Percentiles rank a stretch among this genome's conserved stretches.
These are phyloP conservation scores for Mya arenaria DNA, from an alignment of 1,140 invertebrate genomes.

Conservation along the genomic window DNA sequence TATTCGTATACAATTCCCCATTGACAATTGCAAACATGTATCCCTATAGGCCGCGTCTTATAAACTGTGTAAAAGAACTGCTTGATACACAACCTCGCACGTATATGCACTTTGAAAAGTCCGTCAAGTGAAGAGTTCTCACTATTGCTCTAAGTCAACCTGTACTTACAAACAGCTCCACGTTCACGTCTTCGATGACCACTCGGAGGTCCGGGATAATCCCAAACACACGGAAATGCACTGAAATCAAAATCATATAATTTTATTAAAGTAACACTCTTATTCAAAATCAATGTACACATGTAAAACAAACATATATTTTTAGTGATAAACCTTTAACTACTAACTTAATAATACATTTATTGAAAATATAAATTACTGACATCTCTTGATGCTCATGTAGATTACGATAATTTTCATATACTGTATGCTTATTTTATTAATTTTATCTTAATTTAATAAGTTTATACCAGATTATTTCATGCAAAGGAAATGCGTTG, in stretches of 20 bases:
- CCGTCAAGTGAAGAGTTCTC: neutral
- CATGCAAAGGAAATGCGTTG: too few species aligned
- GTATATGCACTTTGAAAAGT: too few species aligned
- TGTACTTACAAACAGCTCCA: slow-evolving; percentile 33
- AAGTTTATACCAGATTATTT: too few species aligned
- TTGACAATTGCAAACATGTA: neutral
- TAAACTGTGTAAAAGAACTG: neutral
- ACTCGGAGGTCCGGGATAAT: slow-evolving; percentile 55
- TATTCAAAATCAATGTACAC: neutral
- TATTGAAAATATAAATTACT: neutral
- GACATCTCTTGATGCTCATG: neutral
- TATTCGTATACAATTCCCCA: neutral
- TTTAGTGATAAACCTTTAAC: neutral
- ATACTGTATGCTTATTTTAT: neutral
- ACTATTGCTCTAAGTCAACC: neutral
- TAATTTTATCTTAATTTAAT: neutral
- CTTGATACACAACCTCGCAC: neutral
- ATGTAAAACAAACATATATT: neutral
- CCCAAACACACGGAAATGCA: slow-evolving; percentile 57
- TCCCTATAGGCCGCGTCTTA: neutral
- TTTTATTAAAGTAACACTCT: neutral
- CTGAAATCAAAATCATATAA: slow-evolving; percentile 49
- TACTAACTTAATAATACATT: neutral
- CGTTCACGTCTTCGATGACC: slow-evolving; percentile 32
- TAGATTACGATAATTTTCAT: neutral